Conservation (phyloP, 2,113 vertebrate species). For the Chlorocebus sabaeus region DNA sequence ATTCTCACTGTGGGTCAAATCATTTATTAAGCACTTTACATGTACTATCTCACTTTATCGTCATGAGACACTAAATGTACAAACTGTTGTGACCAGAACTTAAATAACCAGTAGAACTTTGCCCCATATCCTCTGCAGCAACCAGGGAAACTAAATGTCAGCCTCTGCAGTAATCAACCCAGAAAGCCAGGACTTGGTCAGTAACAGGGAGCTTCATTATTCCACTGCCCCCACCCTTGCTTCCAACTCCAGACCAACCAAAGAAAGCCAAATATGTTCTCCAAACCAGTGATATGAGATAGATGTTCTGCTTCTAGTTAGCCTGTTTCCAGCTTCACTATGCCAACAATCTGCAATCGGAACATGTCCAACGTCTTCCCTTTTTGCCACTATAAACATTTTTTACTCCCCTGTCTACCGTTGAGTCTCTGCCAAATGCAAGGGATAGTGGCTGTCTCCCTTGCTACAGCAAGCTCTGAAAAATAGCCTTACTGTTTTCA, state of each 20-base stretch:
- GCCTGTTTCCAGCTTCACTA: neutral
- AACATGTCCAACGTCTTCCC: neutral
- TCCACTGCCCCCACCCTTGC: fast-evolving
- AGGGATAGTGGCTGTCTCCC: neutral
- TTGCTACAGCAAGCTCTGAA: neutral
- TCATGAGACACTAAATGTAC: neutral
- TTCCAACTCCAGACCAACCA: neutral
- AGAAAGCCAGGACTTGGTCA: neutral
- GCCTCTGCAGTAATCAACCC: neutral
- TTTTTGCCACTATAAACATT: neutral
- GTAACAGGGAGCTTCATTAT: neutral
- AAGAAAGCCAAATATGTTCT: neutral
- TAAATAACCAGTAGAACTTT: neutral
- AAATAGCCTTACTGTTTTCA: neutral
- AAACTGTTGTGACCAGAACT: neutral
- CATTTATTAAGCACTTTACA: neutral
- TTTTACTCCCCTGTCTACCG: neutral
- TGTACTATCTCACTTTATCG: neutral
- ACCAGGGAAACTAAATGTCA: neutral
- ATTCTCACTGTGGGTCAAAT: neutral
- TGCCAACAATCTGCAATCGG: neutral
- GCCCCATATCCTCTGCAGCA: neutral
- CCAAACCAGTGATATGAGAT: neutral
- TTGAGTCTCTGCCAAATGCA: neutral
- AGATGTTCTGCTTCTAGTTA: neutral